Conservation (phyloP, 2,113 vertebrate genomes). For the Struthio camelus region DNA sequence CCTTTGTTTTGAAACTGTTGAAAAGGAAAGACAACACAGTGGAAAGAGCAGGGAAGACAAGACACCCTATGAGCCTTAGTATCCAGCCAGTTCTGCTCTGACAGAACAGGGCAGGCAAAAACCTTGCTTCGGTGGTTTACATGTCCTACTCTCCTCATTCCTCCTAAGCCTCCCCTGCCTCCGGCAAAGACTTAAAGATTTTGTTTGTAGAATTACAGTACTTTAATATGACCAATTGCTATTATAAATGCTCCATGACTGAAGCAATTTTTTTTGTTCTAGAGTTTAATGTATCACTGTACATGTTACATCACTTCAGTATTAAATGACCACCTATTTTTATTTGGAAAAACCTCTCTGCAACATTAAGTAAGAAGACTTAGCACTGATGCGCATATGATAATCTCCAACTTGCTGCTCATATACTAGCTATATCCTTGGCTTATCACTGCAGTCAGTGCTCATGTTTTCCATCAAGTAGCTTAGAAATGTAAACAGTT, state of each 20-base stretch:
- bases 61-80: neutral
- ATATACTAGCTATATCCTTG: neutral
- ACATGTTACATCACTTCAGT: neutral
- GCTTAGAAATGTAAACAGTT: conserved; percentile 17
- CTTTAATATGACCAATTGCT: neutral
- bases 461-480: neutral
- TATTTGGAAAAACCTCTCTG: neutral
- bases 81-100: too few relatives aligned
- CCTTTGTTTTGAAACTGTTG: neutral
- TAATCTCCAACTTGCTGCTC: neutral
- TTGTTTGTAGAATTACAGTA: neutral
- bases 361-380: neutral
- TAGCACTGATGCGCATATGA: neutral
- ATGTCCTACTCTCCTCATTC: too few relatives aligned
- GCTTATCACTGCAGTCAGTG: neutral
- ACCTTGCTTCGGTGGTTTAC: too few relatives aligned
- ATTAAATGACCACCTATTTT: neutral
- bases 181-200: neutral
- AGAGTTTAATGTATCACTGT: neutral
- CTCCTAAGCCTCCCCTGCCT: too few relatives aligned
- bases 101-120: too few relatives aligned
- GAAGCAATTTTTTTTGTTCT: neutral
- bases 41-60: neutral
- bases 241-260: neutral
- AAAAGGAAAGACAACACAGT: neutral